Evolutionary conservation across 2,113 vertebrate genomes (phyloP).

Genomic region (Stegastes partitus): DNA sequence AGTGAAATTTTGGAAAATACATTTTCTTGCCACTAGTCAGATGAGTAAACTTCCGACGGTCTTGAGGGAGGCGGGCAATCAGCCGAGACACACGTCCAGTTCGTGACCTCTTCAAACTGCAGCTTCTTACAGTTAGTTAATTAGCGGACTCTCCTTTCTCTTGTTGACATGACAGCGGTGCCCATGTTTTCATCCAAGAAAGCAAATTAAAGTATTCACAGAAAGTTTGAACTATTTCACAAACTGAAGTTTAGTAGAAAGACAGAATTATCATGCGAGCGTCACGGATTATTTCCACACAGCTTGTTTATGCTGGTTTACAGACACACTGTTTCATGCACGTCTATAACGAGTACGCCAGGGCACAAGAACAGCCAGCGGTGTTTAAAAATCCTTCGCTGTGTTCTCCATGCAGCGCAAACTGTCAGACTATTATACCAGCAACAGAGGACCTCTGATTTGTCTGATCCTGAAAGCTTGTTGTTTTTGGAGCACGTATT

Average conservation of each 20-base stretch:
- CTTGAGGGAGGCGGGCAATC: no score
- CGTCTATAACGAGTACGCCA: neutral
- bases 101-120: neutral
- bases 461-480: neutral
- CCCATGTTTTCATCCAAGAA: neutral
- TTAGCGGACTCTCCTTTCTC: neutral
- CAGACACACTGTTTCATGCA: neutral
- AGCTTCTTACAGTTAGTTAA: neutral
- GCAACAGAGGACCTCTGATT: neutral
- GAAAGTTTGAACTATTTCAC: neutral
- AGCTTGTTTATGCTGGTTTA: neutral
- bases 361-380: neutral
- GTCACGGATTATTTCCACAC: neutral
- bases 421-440: no score
- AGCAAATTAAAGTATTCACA: neutral
- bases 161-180: neutral
- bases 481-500: neutral
- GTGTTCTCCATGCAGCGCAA: neutral
- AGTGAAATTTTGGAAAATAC: conserved; percentile 6
- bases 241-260: neutral
- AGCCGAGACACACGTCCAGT: neutral
- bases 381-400: neutral
- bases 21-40: no score
- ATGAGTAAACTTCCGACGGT: neutral
- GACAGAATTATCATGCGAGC: neutral